phyloP scores from a whole-genome alignment of 2,888 invertebrate genomes.

The Leptinotarsa peninsularis region DNA sequence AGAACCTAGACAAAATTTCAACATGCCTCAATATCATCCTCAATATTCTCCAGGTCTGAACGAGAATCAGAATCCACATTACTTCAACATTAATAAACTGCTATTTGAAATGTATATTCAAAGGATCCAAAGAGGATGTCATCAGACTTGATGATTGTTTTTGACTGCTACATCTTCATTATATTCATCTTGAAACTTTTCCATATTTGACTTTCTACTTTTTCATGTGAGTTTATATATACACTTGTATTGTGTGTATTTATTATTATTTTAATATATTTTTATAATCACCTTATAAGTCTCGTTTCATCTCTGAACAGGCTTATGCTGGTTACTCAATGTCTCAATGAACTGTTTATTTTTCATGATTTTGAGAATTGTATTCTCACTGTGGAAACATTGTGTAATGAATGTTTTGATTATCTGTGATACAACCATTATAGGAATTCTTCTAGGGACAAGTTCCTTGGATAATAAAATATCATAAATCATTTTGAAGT shows the following conservation, averaged over 20 bases:
- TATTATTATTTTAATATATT: not conserved
- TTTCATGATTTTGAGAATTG: no score
- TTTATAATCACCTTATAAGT: not conserved
- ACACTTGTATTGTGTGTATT: not conserved
- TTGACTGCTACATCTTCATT: not conserved
- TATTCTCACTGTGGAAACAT: no score
- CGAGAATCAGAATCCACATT: slow-evolving; percentile 84
- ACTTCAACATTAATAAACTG: slow-evolving; percentile 87
- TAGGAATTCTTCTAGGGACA: no score
- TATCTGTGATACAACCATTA: no score
- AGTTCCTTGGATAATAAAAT: no score
- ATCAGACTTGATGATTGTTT: slow-evolving; percentile 44
- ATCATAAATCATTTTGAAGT: no score
- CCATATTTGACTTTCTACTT: slow-evolving; percentile 4
- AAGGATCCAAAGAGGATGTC: slow-evolving; percentile 74
- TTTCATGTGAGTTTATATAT: slow-evolving; percentile 7
- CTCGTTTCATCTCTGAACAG: no score
- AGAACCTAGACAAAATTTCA: slow-evolving; percentile 60
- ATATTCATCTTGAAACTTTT: not conserved
- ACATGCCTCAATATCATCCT: slow-evolving; percentile 75
- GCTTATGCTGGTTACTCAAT: no score
- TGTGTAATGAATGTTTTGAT: no score
- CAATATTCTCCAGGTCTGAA: slow-evolving; percentile 84
- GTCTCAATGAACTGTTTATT: no score
- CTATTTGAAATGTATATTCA: slow-evolving; percentile 87